Conservation (phyloP, 2,113 vertebrate species). For the Dromas ardeola region DNA sequence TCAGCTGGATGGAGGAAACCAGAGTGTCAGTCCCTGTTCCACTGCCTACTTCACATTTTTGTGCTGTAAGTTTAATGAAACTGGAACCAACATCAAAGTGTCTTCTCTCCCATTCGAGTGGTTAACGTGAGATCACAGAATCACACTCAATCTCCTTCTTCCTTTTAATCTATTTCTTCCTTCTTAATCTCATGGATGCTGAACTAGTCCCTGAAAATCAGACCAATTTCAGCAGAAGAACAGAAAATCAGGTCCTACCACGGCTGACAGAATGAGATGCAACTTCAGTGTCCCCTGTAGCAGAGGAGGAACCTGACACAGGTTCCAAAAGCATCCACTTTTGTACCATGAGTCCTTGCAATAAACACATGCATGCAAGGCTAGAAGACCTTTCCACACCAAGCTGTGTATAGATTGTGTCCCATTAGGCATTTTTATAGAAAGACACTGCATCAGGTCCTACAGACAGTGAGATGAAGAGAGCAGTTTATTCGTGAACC, state of each 20-base stretch:
- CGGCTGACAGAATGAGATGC: not conserved
- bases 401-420: not conserved
- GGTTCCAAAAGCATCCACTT: not conserved
- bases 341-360: not conserved
- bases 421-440: not conserved
- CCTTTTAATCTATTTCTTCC: not conserved
- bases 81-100: not conserved
- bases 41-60: not conserved
- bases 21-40: not conserved
- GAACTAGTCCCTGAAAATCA: not conserved
- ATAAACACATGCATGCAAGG: not conserved
- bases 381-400: not conserved
- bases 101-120: not conserved
- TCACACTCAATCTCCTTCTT: not conserved
- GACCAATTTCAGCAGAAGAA: not conserved
- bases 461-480: not conserved
- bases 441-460: not conserved
- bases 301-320: not conserved
- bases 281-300: rapidly evolving
- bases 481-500: not conserved
- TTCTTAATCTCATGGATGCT: not conserved
- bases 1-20: not conserved
- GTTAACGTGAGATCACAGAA: not conserved
- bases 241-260: not conserved
- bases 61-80: not conserved